Base-by-base conservation (phyloP, 2,113 vertebrate genomes). In the Aleadryas rufinucha region DNA sequence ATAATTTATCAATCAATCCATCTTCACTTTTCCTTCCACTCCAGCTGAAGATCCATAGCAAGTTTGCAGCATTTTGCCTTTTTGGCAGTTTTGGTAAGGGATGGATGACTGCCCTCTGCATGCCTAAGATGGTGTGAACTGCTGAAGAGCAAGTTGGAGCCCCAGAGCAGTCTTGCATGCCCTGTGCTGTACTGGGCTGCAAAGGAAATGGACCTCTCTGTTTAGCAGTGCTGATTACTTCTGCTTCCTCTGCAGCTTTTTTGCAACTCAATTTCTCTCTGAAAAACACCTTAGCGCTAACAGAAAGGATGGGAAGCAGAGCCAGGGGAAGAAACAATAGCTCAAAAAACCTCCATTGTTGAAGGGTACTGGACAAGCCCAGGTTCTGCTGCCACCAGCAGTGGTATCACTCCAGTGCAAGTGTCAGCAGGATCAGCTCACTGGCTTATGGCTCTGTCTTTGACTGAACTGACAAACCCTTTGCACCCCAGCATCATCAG, bases 31-130 rank as follows among this genome's bases (percentile, higher is more conserved):
- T 89, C 65, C 88, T 80, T 81, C 65, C 49, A 79, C 68, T 79
- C 41, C 75, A 95, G 7, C 57, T 50, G 54, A 63, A 92, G 76
- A 78, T 19, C 35, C 7, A 49, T 42, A 66, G 69, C 65, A 91
- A 54, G 50, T 93, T 76, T 71, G 56, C 56, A 35, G 31, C 31
- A 14, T 82, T 96, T 56, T 92, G 7, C n/a, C 53, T 90, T 93
- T 87, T 94, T 69, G 90, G 91, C 65, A 96, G 76, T 68, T 96
- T 94, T 97, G 74, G 84, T 96, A 90, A 97, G 76, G 49, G 80
- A 84, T 66, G 57, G 61, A 82, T 89, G 86, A 79, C 80, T 72
- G 50, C 64, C 28, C 64, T 75, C 56, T 74, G 26, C 74, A 54
- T 8, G 11, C 53, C 85, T 41, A 61, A 69, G 41, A 72, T 4